These are phyloP conservation scores for Eulemur rufifrons DNA, from an alignment of 2,113 vertebrate genomes.

Conservation along the genomic window DNA sequence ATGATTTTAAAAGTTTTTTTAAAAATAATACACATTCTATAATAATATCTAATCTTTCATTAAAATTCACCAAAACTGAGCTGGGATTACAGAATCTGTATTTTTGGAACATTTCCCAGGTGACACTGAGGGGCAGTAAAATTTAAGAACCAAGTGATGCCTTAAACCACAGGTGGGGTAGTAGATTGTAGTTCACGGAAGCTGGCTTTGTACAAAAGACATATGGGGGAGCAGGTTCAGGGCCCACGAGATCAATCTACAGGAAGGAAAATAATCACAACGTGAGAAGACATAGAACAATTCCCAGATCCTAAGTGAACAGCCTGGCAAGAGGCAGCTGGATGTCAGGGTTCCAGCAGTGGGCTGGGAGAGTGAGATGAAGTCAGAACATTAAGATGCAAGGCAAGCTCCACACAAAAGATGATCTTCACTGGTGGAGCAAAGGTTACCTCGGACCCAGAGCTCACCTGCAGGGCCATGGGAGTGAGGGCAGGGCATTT, in stretches of 20 bases:
- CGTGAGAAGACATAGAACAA: rapidly evolving
- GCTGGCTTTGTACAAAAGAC: neutral
- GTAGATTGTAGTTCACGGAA: rapidly evolving
- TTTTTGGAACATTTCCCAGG: neutral
- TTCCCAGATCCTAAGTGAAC: neutral
- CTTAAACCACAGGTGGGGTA: rapidly evolving
- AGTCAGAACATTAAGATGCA: no score
- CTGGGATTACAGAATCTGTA: neutral
- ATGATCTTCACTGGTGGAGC: rapidly evolving
- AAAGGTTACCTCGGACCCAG: no score
- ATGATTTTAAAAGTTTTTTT: neutral
- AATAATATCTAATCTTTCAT: neutral
- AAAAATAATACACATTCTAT: neutral
- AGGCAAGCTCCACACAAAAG: neutral
- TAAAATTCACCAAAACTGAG: neutral
- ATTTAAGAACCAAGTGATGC: neutral
- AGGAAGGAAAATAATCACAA: neutral
- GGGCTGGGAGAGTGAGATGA: no score
- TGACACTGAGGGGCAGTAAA: no score
- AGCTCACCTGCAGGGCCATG: neutral
- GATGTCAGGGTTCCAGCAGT: neutral
- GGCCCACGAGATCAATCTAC: rapidly evolving
- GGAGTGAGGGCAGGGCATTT: rapidly evolving
- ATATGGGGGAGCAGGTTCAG: neutral
- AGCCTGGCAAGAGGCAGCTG: neutral